These are phyloP conservation scores for Tamandua tetradactyla DNA, from an alignment of 2,797 vertebrate species.

Conservation along the genomic window DNA sequence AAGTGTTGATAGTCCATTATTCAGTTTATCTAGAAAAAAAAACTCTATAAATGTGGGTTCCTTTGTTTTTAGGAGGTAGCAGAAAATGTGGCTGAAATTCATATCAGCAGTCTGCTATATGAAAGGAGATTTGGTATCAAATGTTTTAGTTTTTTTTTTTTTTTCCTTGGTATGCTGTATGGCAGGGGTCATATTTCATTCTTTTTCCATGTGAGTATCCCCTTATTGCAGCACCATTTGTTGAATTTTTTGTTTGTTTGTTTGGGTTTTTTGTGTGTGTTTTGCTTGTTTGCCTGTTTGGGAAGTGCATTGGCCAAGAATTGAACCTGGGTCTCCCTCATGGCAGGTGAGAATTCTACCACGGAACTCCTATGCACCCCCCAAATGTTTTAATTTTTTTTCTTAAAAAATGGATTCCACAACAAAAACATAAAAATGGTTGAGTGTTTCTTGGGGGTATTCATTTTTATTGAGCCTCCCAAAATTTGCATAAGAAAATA, in stretches of 20 bases:
- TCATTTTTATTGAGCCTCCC: not conserved
- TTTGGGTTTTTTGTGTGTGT: no score
- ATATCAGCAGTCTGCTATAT: not conserved
- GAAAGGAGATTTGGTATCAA: not conserved
- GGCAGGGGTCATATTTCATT: no score
- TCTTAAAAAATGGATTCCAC: not conserved
- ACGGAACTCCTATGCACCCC: no score
- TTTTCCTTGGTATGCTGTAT: no score
- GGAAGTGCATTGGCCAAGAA: no score
- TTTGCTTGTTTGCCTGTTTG: no score
- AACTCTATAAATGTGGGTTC: not conserved
- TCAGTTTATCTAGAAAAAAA: not conserved
- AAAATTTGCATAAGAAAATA: not conserved
- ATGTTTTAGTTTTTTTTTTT: not conserved
- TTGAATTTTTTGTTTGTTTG: no score
- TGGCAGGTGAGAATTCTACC: no score
- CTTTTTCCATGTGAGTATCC: no score
- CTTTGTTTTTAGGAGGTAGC: not conserved
- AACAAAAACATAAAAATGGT: not conserved
- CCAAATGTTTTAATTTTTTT: no score
- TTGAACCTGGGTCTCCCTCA: no score
- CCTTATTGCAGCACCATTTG: no score
- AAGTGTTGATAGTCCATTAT: not conserved
- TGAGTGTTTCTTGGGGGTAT: not conserved
- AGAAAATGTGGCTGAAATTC: constrained; percentile 6